These are phyloP conservation scores for Antechinus flavipes DNA, from an alignment of 2,113 vertebrate genomes.

Conservation along the genomic window DNA sequence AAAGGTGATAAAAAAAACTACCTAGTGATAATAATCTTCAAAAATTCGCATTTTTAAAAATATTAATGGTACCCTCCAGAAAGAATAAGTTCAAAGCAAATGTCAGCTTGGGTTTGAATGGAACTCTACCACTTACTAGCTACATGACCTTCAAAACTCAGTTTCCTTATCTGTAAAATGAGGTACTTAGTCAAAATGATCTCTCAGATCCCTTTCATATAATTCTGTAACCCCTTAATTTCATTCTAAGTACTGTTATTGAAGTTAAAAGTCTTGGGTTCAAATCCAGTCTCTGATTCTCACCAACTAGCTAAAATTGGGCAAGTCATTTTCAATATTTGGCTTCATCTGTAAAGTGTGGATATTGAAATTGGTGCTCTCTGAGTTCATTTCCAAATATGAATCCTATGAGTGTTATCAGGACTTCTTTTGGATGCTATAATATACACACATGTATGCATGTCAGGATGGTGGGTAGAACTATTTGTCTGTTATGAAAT, in stretches of 20 bases:
- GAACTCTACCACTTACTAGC: not conserved
- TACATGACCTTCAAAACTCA: not conserved
- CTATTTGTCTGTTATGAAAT: not conserved
- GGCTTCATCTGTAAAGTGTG: not conserved
- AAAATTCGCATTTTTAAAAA: not conserved
- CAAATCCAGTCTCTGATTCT: not conserved
- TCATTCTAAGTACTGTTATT: not conserved
- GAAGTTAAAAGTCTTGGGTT: not conserved
- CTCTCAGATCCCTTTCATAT: not conserved
- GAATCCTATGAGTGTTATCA: not conserved
- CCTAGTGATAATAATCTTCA: conserved; percentile 1
- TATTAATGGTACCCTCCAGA: not conserved
- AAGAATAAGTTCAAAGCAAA: not conserved
- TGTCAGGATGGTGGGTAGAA: not conserved
- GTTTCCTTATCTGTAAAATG: not conserved
- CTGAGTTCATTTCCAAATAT: not conserved
- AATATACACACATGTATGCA: not conserved
- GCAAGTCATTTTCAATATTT: not conserved
- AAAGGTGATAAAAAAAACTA: conserved; percentile 30
- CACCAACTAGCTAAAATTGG: not conserved
- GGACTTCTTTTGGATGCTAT: not conserved
- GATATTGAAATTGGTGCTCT: not conserved
- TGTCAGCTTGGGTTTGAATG: not conserved
- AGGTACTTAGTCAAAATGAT: not conserved
- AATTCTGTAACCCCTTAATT: not conserved